phyloP scores from a whole-genome alignment of 2,113 vertebrate species.

The Vulpes lagopus region DNA sequence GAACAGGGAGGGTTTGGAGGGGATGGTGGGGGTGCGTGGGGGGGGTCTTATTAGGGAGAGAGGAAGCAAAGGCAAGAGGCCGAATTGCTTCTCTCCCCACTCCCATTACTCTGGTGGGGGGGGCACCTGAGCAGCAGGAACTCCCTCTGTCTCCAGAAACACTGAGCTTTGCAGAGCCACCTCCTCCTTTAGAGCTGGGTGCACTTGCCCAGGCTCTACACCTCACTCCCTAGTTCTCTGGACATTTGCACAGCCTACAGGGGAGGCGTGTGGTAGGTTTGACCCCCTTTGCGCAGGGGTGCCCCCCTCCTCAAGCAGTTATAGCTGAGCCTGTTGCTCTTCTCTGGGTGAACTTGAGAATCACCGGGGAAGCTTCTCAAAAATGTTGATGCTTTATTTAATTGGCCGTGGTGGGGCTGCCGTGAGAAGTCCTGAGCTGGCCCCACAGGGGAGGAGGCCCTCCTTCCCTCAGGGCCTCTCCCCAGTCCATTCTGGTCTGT shows the following conservation, averaged over 20 bases:
- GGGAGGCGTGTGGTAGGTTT: neutral
- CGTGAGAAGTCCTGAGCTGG: neutral
- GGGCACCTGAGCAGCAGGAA: neutral
- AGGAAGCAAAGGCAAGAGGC: neutral
- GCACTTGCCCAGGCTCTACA: neutral
- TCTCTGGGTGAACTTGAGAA: conserved; percentile 29
- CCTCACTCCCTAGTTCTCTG: neutral
- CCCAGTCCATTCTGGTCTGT: neutral
- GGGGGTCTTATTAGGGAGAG: neutral
- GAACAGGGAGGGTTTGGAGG: neutral
- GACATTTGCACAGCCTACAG: neutral
- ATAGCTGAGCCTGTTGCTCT: neutral
- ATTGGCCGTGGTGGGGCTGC: neutral
- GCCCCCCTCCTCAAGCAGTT: neutral
- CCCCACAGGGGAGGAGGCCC: neutral
- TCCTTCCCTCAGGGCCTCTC: neutral
- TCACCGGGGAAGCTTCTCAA: neutral
- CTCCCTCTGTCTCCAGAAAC: neutral
- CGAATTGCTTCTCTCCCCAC: neutral
- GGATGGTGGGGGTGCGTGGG: neutral
- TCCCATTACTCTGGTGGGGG: neutral
- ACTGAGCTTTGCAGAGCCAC: neutral
- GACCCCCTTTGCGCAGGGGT: neutral
- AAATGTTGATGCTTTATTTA: conserved; percentile 37
- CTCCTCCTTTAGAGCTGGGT: neutral